Percentiles rank a stretch among this genome's conserved stretches.
These are phyloP conservation scores for Syrista parreyssii DNA, from an alignment of 2,888 invertebrate genomes.

Conservation along the genomic window DNA sequence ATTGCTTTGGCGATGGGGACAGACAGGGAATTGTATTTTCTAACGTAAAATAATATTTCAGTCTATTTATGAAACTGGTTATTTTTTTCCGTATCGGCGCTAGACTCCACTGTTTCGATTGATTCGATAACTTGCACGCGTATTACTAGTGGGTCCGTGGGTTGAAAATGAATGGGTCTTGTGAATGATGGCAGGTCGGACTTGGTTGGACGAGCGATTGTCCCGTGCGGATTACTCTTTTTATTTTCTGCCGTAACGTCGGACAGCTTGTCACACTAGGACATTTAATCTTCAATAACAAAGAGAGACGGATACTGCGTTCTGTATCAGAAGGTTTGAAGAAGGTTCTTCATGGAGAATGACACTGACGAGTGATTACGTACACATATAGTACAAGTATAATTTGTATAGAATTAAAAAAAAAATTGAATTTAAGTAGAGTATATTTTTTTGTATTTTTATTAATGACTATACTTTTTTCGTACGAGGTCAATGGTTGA, in stretches of 20 bases:
- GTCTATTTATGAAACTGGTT: neutral
- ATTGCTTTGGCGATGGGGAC: neutral
- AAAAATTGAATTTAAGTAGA: neutral
- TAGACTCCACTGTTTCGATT: neutral
- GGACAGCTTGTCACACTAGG: neutral
- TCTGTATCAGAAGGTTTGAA: neutral
- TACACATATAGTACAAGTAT: neutral
- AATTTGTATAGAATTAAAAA: neutral
- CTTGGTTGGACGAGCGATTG: neutral
- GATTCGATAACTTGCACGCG: neutral
- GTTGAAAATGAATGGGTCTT: neutral
- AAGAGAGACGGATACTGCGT: neutral
- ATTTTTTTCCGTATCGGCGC: neutral
- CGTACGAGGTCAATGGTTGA: neutral
- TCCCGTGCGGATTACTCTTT: neutral
- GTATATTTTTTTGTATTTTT: neutral
- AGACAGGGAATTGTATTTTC: neutral
- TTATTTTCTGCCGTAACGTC: neutral
- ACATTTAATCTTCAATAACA: neutral
- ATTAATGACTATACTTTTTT: neutral
- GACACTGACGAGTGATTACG: neutral
- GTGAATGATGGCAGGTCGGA: neutral
- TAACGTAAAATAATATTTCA: neutral
- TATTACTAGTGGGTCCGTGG: neutral
- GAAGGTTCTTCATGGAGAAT: neutral